Evolutionary conservation across 2,888 invertebrate species (phyloP).

Genomic region (Chrysolina haemoptera): DNA sequence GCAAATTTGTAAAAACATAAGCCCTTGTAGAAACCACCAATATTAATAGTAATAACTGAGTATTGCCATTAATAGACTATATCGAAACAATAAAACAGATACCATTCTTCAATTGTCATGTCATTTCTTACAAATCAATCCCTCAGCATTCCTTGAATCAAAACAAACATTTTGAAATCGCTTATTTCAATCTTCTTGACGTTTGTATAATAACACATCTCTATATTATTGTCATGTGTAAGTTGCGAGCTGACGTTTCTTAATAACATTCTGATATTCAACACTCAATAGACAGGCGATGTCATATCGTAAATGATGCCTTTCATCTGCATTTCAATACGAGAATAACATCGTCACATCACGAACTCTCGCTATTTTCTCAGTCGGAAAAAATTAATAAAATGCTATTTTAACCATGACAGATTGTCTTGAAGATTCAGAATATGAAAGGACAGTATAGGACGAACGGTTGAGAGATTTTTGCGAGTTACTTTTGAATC

Average conservation of each 20-base stretch:
- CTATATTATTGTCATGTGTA: conserved; percentile 30
- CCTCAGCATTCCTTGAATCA: conserved; percentile 31
- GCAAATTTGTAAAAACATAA: too few species aligned
- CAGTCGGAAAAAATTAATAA: too few species aligned
- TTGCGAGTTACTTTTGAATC: too few species aligned
- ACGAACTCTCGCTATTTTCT: too few species aligned
- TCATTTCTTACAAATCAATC: conserved; percentile 45
- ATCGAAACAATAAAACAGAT: conserved; percentile 36
- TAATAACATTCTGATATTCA: conserved; percentile 34
- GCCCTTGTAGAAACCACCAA: too few species aligned
- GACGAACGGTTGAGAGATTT: too few species aligned
- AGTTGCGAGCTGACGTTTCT: conserved; percentile 38
- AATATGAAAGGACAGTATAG: too few species aligned
- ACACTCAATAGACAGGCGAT: conserved; percentile 17
- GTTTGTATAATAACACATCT: conserved; percentile 32
- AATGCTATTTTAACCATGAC: too few species aligned
- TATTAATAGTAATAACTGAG: not conserved
- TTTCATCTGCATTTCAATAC: not conserved
- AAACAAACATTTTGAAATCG: conserved; percentile 46
- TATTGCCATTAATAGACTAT: conserved; percentile 5
- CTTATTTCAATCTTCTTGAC: conserved; percentile 48
- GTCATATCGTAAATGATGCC: not conserved
- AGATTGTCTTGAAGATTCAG: too few species aligned
- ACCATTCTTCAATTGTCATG: conserved; percentile 41
- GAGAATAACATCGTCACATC: too few species aligned